Conservation (phyloP, 1,140 invertebrate species). For the Gryllus bimaculatus region DNA sequence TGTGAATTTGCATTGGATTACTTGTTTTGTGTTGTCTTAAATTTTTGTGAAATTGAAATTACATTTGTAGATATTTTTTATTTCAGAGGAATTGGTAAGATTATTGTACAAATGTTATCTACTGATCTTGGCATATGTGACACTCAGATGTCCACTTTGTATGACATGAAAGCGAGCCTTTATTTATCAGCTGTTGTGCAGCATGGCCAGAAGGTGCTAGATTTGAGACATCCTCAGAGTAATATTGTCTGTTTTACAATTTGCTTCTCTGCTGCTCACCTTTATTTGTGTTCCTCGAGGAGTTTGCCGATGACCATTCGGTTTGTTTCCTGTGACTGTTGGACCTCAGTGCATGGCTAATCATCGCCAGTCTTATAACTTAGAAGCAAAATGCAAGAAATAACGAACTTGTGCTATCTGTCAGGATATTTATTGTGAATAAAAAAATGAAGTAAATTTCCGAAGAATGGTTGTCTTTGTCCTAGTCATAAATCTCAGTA, state of each 20-base stretch:
- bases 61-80: slow-evolving; percentile 6
- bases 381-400: background rate
- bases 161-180: background rate
- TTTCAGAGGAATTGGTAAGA: background rate
- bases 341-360: background rate
- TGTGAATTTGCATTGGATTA: background rate
- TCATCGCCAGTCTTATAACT: slow-evolving; percentile 1
- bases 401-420: slow-evolving; percentile 3
- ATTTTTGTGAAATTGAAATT: background rate
- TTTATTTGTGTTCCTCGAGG: background rate
- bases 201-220: slow-evolving; percentile 5
- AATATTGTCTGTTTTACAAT: slow-evolving; percentile 7
- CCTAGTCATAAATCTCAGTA: background rate
- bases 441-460: slow-evolving; percentile 11
- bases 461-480: slow-evolving; percentile 1
- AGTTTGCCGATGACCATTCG: background rate
- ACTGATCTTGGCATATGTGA: background rate
- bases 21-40: background rate
- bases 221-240: slow-evolving; percentile 6
- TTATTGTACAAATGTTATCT: background rate
- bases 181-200: slow-evolving; percentile 4
- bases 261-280: slow-evolving; percentile 7
- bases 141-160: background rate
- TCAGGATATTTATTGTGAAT: slow-evolving; percentile 17
- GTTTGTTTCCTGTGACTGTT: background rate